Evolutionary conservation across 2,888 invertebrate genomes (phyloP), one percentile per base, ranked within the genome.

Genomic region (Tanypteryx hageni): DNA sequence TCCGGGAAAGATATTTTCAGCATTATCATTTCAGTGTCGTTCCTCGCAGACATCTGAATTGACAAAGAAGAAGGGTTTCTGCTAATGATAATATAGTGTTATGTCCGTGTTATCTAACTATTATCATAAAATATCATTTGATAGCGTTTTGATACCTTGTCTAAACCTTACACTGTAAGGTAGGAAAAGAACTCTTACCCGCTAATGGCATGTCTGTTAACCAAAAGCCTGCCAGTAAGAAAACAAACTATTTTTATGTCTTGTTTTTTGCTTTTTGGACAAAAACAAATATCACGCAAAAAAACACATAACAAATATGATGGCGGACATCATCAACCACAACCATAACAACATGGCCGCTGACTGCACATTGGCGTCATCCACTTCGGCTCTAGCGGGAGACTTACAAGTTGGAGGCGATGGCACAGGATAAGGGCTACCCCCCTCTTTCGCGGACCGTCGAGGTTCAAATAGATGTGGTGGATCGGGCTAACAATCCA

Each of bases 381-480:
- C 89, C 64, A 89, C 89, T 64, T 89, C 89, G 89, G 89, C 89
- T 89, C 89, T 97, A 98, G 98, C 98, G 98, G 96, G 99, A 98
- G 97, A 98, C 98, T 95, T 99, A 99, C 97, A 98, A 98, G 97
- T 97, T 99, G 97, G 98, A 98, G 97, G 99, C 99, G 96, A 98
- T 98, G 97, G 99, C 99, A 96, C 97, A 98, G 97, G 99, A 99
- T 97, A 98, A 98, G 97, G 99, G 99, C 95, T 98, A 97, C 96
- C 98, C 98, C 95, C 97, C 98, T 96, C 97, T 99, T 96, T 98
- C 98, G 96, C 97, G 99, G 96, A 98, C 98, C 95, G 99, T 99
- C 96, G 98, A 98, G 96, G 99, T 99, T 96, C 98, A 98, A 96
- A 99, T 99, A 96, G 98, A 98, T 96, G 99, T 99, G 96, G 99